Base-by-base conservation (phyloP, 2,113 vertebrate genomes). In the Otocyon megalotis region DNA sequence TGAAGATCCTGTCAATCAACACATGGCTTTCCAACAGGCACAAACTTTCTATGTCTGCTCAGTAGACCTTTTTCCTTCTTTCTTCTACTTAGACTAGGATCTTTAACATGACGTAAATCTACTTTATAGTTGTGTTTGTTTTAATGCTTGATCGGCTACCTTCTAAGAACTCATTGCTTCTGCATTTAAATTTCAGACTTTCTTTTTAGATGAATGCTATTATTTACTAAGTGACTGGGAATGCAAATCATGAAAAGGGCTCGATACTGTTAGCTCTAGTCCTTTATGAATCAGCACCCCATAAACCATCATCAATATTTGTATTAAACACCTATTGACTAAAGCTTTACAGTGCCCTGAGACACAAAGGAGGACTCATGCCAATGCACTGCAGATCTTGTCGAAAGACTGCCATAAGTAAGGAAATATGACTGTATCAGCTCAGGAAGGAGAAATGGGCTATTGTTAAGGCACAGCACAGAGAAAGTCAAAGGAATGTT, bases 271-370 rank as follows among this genome's bases (percentile, higher is more conserved):
- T 96, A 96, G 89, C 12, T 0, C 37, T 67, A 48, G 92, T 97
- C 95, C 89, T 98, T 97, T 98, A 96, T 96, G 98, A 98, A 97
- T 98, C 97, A 97, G 97, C 69, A 85, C 80, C 94, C 82, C 94
- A 96, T 94, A 98, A 98, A 97, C 97, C 76, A 97, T 87, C 1
- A n/a, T 98, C 98, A 97, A 97, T 98, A 98, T 97, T 97, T 97
- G 58, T 98, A 97, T 98, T 97, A 98, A 97, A 97, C 86, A 87
- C 76, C 92, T 97, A 98, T 93, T 97, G 97, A 97, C 82, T 79
- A 32, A 96, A 93, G 93, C 94, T 97, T 98, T 97, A 97, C 91
- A 67, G 93, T 92, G 93, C 48, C n/a, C 71, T 98, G 93, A 67
- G 88, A 97, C 97, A 88, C 88, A 92, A 97, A 96, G 77, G 62